A percentile compares a stretch with the other conserved stretches of the same genome.
These are phyloP conservation scores for Cyclina sinensis DNA, from an alignment of 1,140 invertebrate species.

Conservation along the genomic window DNA sequence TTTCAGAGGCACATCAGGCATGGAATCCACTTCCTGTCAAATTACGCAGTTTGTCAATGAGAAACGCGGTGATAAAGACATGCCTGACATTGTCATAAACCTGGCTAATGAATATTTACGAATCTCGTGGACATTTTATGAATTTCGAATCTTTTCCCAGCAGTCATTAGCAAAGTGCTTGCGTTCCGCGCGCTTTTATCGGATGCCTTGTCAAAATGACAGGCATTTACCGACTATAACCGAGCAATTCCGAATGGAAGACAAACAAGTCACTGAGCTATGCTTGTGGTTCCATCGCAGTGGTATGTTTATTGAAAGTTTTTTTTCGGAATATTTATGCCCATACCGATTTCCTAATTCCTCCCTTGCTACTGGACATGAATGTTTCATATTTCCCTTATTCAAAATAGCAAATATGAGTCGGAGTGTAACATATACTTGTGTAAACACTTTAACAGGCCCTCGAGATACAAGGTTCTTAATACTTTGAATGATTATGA, in stretches of 20 bases:
- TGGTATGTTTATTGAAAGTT: no score
- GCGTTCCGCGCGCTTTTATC: not conserved
- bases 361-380: no score
- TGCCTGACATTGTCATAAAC: not conserved
- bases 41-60: not conserved
- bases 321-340: no score
- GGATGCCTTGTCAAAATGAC: not conserved
- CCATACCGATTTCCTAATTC: no score
- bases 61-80: not conserved
- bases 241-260: not conserved
- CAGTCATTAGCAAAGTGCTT: not conserved
- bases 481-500: no score
- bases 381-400: no score
- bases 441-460: no score
- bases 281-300: no score
- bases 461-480: no score
- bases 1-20: not conserved
- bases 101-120: not conserved
- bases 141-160: not conserved
- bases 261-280: not conserved
- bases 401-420: no score
- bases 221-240: not conserved
- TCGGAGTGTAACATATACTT: no score
- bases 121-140: slow-evolving; percentile 1
- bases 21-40: not conserved